These are phyloP conservation scores for Dolomedes plantarius DNA, from an alignment of 2,888 invertebrate genomes.

Conservation along the genomic window DNA sequence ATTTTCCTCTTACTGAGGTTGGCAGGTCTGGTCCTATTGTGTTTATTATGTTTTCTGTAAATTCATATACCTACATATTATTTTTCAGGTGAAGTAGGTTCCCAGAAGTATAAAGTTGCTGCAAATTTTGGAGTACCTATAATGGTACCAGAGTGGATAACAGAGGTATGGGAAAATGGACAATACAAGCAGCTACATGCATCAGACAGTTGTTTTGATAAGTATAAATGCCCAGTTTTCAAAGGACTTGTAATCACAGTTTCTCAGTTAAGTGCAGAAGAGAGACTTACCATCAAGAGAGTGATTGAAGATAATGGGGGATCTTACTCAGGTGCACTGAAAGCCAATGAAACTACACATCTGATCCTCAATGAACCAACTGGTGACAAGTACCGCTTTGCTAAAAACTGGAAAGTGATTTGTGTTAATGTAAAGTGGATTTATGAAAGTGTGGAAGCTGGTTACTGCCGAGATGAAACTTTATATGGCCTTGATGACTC, in stretches of 20 bases:
- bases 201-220: slow-evolving; percentile 81
- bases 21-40: no score
- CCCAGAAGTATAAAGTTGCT: slow-evolving; percentile 80
- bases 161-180: slow-evolving; percentile 86
- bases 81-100: slow-evolving; percentile 76
- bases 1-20: no score
- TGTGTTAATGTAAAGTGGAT: slow-evolving; percentile 89
- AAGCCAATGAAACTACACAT: slow-evolving; percentile 79
- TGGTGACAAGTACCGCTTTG: slow-evolving; percentile 84
- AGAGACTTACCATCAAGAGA: slow-evolving; percentile 82
- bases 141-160: slow-evolving; percentile 87
- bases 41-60: no score
- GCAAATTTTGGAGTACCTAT: slow-evolving; percentile 83
- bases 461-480: slow-evolving; percentile 79
- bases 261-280: slow-evolving; percentile 83
- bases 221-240: slow-evolving; percentile 84
- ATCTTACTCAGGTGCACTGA: slow-evolving; percentile 79
- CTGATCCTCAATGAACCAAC: slow-evolving; percentile 79
- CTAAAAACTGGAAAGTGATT: slow-evolving; percentile 80
- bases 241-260: slow-evolving; percentile 86
- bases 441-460: slow-evolving; percentile 84
- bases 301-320: slow-evolving; percentile 86
- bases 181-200: slow-evolving; percentile 81
- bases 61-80: no score
- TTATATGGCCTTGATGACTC: slow-evolving; percentile 73